These are phyloP conservation scores for Adelognathus sp. DNA, from an alignment of 2,888 invertebrate species.

Conservation along the genomic window DNA sequence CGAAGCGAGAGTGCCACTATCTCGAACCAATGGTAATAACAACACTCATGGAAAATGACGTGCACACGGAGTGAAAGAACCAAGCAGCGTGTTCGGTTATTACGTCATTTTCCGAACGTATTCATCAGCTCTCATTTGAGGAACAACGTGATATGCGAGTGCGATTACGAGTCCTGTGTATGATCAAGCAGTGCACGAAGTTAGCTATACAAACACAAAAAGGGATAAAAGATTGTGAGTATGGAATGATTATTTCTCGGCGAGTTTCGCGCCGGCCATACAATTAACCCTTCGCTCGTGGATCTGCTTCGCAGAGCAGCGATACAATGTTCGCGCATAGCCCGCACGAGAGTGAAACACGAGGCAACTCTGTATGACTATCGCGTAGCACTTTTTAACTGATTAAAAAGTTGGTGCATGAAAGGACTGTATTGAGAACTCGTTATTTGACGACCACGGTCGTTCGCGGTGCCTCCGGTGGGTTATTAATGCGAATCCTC, in stretches of 20 bases:
- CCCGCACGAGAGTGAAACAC: background rate
- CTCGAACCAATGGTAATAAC: conserved; percentile 2
- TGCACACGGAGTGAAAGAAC: background rate
- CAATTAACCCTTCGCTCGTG: conserved; percentile 52
- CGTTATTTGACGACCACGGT: conserved; percentile 59
- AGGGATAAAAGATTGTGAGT: conserved; percentile 21
- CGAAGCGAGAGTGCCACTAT: background rate
- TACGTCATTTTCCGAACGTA: conserved; percentile 52
- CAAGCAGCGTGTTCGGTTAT: conserved; percentile 39
- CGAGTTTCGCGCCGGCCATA: conserved; percentile 44
- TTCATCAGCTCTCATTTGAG: conserved; percentile 57
- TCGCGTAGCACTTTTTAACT: conserved; percentile 52
- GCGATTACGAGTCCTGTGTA: conserved; percentile 29
- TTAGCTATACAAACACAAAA: background rate
- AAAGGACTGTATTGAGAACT: conserved; percentile 58
- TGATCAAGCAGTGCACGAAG: background rate
- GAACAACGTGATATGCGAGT: conserved; percentile 43
- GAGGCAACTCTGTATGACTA: conserved; percentile 6
- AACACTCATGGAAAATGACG: conserved; percentile 12
- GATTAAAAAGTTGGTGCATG: conserved; percentile 58
- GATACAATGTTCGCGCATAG: background rate
- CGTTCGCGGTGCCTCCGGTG: conserved; percentile 25
- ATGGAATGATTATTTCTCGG: conserved; percentile 49
- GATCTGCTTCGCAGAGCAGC: conserved; percentile 25
- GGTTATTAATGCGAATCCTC: conserved; percentile 55